Evolutionary conservation across 2,888 invertebrate species (phyloP).

Genomic region (Pachymerium ferrugineum): DNA sequence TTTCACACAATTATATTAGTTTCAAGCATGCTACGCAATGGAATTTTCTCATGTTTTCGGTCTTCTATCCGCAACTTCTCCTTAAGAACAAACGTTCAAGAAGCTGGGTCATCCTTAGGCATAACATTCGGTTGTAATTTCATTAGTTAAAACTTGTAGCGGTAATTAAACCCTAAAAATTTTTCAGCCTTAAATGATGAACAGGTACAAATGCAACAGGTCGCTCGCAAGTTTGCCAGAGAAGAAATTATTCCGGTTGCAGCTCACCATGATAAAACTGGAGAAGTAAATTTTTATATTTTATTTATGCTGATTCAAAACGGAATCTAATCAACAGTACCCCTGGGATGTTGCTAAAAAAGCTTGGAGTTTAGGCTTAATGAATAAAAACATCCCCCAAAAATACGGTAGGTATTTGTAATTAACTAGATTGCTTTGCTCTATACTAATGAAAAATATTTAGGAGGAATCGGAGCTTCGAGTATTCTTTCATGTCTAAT

Average conservation of each 20-base stretch:
- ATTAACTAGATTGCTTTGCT: too few relatives aligned
- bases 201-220: constrained; percentile 69
- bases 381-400: constrained; percentile 76
- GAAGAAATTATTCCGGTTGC: constrained; percentile 92
- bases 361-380: constrained; percentile 79
- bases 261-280: constrained; percentile 78
- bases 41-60: too few relatives aligned
- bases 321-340: constrained; percentile 53
- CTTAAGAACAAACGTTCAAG: too few relatives aligned
- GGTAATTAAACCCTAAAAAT: too few relatives aligned
- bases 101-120: too few relatives aligned
- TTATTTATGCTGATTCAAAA: not conserved
- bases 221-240: constrained; percentile 80
- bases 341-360: constrained; percentile 93
- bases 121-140: too few relatives aligned
- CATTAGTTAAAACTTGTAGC: not conserved
- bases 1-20: too few relatives aligned
- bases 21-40: too few relatives aligned
- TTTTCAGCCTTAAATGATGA: constrained; percentile 60
- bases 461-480: constrained; percentile 72
- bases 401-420: constrained; percentile 41
- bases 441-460: too few relatives aligned
- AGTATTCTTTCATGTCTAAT: constrained; percentile 73
- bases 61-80: too few relatives aligned
- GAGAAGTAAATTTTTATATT: constrained; percentile 54